phyloP scores from a whole-genome alignment of 2,113 vertebrate genomes.

The Catharus bicknelli region DNA sequence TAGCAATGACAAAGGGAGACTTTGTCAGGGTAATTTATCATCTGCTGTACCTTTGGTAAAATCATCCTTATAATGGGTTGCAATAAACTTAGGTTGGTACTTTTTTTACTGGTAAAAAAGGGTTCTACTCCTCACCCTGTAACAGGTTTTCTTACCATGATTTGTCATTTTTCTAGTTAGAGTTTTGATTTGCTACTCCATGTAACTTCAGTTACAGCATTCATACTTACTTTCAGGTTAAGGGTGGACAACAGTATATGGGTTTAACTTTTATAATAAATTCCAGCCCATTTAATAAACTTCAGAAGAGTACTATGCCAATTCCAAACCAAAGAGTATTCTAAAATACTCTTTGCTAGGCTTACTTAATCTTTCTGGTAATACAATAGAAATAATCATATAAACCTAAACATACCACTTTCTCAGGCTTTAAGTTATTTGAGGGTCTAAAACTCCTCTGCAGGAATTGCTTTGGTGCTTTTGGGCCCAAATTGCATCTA shows the following conservation, averaged over 20 bases:
- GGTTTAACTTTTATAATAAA: neutral
- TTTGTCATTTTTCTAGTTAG: neutral
- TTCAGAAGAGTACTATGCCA: neutral
- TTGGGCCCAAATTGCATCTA: neutral
- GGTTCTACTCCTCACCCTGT: constrained; percentile 27
- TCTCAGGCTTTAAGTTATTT: neutral
- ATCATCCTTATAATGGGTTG: constrained; percentile 22
- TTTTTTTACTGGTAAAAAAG: constrained; percentile 52
- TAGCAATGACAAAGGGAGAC: constrained; percentile 67
- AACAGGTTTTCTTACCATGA: neutral
- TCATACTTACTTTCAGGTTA: neutral
- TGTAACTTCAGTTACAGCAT: neutral
- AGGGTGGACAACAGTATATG: neutral
- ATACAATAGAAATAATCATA: neutral
- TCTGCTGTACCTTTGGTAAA: constrained; percentile 66
- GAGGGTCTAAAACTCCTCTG: neutral
- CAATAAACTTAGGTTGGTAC: constrained; percentile 52
- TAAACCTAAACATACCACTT: neutral
- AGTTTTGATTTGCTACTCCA: neutral
- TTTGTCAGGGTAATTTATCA: constrained; percentile 63
- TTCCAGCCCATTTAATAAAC: neutral
- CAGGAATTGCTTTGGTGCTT: neutral
- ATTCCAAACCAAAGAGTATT: neutral
- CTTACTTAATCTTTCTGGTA: neutral
- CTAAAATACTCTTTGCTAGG: neutral